phyloP scores from a whole-genome alignment of 1,140 invertebrate genomes.

The Brachionus rotundiformis region DNA sequence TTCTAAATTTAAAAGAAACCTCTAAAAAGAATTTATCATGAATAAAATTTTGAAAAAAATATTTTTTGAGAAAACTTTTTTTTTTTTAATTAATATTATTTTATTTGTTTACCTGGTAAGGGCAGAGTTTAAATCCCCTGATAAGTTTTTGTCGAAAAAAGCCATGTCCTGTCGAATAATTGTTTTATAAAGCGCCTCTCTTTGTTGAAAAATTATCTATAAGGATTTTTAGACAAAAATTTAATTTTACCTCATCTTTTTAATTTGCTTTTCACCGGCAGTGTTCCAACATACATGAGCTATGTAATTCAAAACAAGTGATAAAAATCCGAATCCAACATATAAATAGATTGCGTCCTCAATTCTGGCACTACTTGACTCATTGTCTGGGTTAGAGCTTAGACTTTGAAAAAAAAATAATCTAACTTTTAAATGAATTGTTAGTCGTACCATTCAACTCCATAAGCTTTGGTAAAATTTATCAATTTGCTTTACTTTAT shows the following conservation, averaged over 20 bases:
- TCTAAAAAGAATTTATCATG: too few relatives aligned
- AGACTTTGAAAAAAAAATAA: neutral
- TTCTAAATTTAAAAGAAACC: too few relatives aligned
- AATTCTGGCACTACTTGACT: constrained; percentile 67
- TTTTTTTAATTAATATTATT: too few relatives aligned
- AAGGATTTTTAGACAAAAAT: neutral
- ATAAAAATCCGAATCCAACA: constrained; percentile 21
- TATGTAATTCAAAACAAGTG: constrained; percentile 22
- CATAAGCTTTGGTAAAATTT: neutral
- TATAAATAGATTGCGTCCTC: neutral
- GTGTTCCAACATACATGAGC: constrained; percentile 42
- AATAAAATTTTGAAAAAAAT: too few relatives aligned
- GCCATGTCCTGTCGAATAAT: constrained; percentile 50
- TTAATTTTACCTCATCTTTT: constrained; percentile 26
- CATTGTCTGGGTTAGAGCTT: constrained; percentile 74
- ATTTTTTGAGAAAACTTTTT: too few relatives aligned
- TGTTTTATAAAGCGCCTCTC: constrained; percentile 9
- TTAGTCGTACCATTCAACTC: neutral
- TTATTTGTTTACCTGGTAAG: constrained; percentile 17
- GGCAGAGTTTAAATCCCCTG: constrained; percentile 1
- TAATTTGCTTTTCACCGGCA: constrained; percentile 46
- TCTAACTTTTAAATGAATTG: neutral
- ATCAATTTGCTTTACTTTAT: too few relatives aligned
- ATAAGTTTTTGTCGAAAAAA: constrained; percentile 30
- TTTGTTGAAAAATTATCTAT: constrained; percentile 53